Conservation (phyloP, 2,113 vertebrate genomes). For the Pycnonotus jocosus region DNA sequence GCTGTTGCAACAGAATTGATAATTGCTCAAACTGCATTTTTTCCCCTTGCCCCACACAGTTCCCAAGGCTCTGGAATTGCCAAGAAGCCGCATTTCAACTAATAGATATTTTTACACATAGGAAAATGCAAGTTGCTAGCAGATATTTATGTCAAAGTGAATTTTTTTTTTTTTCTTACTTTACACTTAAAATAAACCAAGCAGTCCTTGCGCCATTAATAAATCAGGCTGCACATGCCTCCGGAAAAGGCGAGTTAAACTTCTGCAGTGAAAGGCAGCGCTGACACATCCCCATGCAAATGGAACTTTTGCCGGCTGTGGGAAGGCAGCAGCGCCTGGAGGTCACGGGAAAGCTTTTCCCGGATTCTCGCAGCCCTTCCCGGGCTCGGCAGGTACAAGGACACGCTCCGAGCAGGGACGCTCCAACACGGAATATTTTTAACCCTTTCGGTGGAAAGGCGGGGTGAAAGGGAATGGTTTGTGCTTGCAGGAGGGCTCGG, state of each 20-base stretch:
- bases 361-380: accelerated
- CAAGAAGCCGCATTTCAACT: not conserved
- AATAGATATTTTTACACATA: not conserved
- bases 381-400: not conserved
- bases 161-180: not conserved
- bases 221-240: not conserved
- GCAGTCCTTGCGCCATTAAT: not conserved
- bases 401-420: not conserved
- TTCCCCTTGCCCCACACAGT: not conserved
- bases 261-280: not conserved
- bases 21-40: not conserved
- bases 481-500: not conserved
- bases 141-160: not conserved
- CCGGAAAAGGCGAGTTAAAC: not conserved
- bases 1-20: not conserved
- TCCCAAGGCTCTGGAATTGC: not conserved
- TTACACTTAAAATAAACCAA: not conserved
- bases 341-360: not conserved
- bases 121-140: not conserved
- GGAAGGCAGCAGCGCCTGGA: not conserved
- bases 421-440: no score
- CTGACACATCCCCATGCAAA: not conserved
- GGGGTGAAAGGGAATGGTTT: accelerated
- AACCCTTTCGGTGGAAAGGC: no score
- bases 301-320: not conserved